phyloP scores from a whole-genome alignment of 2,797 vertebrate species.

The Sylvia borin region DNA sequence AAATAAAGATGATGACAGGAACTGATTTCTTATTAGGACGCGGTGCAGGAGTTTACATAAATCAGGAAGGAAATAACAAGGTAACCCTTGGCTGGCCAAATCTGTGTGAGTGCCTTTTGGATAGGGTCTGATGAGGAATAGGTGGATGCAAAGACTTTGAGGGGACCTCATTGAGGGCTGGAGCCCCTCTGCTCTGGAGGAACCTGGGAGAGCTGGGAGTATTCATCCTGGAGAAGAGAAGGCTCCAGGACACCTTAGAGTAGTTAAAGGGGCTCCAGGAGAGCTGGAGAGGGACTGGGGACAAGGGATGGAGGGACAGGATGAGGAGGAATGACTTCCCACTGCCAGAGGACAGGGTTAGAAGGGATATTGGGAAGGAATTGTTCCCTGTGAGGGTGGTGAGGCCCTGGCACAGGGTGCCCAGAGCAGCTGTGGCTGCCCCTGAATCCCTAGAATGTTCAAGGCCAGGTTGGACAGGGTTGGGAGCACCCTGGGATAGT shows the following conservation, averaged over 20 bases:
- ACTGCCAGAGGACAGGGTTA: neutral
- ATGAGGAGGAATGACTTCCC: neutral
- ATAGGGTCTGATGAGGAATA: neutral
- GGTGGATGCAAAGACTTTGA: neutral
- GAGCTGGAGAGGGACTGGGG: neutral
- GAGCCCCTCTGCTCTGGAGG: neutral
- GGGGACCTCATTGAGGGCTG: neutral
- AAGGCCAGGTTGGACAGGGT: accelerated
- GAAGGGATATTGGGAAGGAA: neutral
- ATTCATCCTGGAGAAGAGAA: accelerated
- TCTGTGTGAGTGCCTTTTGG: neutral
- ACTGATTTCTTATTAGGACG: constrained; percentile 66
- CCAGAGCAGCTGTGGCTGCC: neutral
- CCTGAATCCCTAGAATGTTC: neutral
- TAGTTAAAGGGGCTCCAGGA: neutral
- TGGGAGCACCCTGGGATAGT: accelerated
- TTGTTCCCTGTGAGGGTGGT: accelerated
- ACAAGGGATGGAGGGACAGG: neutral
- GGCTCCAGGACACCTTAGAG: neutral
- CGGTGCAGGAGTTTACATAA: constrained; percentile 35
- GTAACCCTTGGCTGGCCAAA: constrained; percentile 44
- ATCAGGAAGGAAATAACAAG: constrained; percentile 31
- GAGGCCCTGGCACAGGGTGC: neutral
- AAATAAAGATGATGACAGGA: constrained; percentile 64
- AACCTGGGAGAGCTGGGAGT: neutral